Conservation (phyloP, 1,140 invertebrate species). For the Oryzaephilus surinamensis region DNA sequence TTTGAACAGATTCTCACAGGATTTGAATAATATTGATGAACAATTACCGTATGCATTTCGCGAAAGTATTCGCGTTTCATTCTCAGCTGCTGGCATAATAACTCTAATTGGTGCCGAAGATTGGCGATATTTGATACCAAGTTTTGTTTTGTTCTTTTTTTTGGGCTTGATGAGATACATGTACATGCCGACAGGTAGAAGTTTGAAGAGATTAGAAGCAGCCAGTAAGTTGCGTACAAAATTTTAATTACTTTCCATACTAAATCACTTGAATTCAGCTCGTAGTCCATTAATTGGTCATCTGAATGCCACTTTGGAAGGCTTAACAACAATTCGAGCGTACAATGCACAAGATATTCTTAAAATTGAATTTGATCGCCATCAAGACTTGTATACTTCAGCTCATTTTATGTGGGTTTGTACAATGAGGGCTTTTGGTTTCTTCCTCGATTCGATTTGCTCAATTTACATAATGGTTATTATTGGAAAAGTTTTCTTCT, state of each 20-base stretch:
- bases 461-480: neutral
- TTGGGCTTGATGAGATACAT: constrained; percentile 44
- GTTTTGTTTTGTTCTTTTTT: constrained; percentile 39
- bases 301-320: constrained; percentile 52
- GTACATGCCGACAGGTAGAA: constrained; percentile 51
- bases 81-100: constrained; percentile 13
- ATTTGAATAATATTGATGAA: constrained; percentile 27
- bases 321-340: constrained; percentile 76
- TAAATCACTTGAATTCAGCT: constrained; percentile 12
- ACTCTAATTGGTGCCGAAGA: constrained; percentile 17
- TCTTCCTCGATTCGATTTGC: constrained; percentile 66
- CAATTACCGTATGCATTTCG: neutral
- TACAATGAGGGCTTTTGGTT: constrained; percentile 54
- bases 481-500: neutral
- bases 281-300: constrained; percentile 56
- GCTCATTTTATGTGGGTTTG: constrained; percentile 52
- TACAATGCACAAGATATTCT: constrained; percentile 66
- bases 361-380: constrained; percentile 65
- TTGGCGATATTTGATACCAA: constrained; percentile 28
- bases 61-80: constrained; percentile 1
- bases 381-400: constrained; percentile 60
- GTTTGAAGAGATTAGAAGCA: constrained; percentile 54
- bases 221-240: constrained; percentile 39
- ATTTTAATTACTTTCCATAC: neutral
- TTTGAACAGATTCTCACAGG: constrained; percentile 51